These are phyloP conservation scores for Chloroclystis v-ata DNA, from an alignment of 2,888 invertebrate species.

Conservation along the genomic window DNA sequence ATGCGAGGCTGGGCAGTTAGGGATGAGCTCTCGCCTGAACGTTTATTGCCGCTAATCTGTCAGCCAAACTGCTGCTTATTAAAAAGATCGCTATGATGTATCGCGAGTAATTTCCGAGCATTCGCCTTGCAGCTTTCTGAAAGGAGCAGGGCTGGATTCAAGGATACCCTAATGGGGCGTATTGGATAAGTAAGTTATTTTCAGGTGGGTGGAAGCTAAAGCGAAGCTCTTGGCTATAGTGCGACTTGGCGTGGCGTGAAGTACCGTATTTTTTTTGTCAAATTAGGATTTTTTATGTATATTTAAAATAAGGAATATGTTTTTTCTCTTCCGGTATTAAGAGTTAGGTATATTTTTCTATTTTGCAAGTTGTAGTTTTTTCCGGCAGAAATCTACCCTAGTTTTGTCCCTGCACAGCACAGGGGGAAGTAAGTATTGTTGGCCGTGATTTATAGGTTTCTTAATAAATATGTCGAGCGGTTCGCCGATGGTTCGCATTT, in stretches of 20 bases:
- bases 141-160: neutral
- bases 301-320: no score
- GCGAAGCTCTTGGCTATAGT: no score
- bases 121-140: slow-evolving; percentile 20
- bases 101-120: slow-evolving; percentile 62
- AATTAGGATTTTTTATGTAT: no score
- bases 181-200: neutral
- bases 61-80: slow-evolving; percentile 55
- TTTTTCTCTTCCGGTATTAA: no score
- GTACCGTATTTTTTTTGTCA: no score
- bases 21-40: slow-evolving; percentile 7
- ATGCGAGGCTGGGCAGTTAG: no score
- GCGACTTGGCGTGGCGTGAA: no score
- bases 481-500: slow-evolving; percentile 27
- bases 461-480: slow-evolving; percentile 70
- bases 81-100: slow-evolving; percentile 72
- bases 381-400: no score
- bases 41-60: slow-evolving; percentile 28
- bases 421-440: slow-evolving; percentile 42
- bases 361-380: no score
- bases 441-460: slow-evolving; percentile 67
- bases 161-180: neutral
- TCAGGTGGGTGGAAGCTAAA: no score
- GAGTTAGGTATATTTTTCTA: no score
- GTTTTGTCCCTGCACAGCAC: slow-evolving; percentile 26